Base-by-base conservation (phyloP, 2,888 invertebrate species). In the Rosalia funebris region DNA sequence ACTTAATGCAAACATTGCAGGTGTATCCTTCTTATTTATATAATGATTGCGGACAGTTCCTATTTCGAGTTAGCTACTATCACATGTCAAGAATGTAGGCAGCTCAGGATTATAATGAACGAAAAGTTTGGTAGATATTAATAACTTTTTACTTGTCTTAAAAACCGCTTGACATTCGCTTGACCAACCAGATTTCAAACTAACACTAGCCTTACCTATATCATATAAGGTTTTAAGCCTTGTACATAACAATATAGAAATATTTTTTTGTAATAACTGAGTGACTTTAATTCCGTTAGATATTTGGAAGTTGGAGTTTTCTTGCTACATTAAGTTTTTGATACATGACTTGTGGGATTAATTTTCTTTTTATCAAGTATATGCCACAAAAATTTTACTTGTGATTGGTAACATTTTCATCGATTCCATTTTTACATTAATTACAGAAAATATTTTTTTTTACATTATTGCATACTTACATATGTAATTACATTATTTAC, bases 361-460 rank as follows among this genome's bases (percentile, higher is more conserved):
- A 66, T 61, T 1, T 59, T 61, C 2, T 37, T 25, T 32, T 12
- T 42, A 45, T 61, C 62, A 17, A 71, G 54, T 11, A 39, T 50
- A 47, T 70, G 65, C 14, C 73, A 71, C 36, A 73, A 60, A 63
- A 69, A 74, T 45, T 65, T 60, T n/a, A 74, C 62, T 10, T 44
- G n/a, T 15, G 50, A 34, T 41, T 64, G 14, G 59, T 63, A 70
- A 59, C 70, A 73, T 5, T 44, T 54, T 53, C 69, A 73, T 57
- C 72, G 72, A 1, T 63, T 69, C 72, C 5, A 72, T 48, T 46
- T 63, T 55, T 1, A 73, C 68, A 56, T 68, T 66, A 59, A n/a
- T n/a, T n/a, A n/a, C n/a, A n/a, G n/a, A n/a, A n/a, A n/a, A n/a
- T n/a, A n/a, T n/a, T n/a, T n/a, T n/a, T n/a, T n/a, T n/a, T n/a